Evolutionary conservation across 2,113 vertebrate genomes (phyloP), one percentile per base, ranked within the genome.

Genomic region (Pimephales promelas): DNA sequence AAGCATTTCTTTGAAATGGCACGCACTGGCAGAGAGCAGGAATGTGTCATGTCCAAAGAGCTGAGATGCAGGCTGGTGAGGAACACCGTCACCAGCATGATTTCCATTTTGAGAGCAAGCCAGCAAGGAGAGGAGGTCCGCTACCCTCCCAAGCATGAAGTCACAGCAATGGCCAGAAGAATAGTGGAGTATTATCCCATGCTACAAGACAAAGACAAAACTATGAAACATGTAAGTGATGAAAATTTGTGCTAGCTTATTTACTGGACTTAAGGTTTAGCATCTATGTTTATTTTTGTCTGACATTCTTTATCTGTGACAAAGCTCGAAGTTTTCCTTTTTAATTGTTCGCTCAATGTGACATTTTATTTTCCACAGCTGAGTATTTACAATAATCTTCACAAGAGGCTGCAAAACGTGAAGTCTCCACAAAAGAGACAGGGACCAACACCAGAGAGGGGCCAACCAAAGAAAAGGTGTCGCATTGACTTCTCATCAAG

Each of bases 51-150:
- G 74, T 83, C 73, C 8, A 86, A 86, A 40, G 75, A 86, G 68
- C 76, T 86, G 40, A 52, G 64, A 57, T 66, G 75, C 76, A 74
- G 75, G 40, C 82, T 86, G 31, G 26, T 82, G 36, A 87, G 86
- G 18, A 87, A 84, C 86, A 87, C 71, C 3, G 31, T 87, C 49
- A 82, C 78, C 52, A 87, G 83, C 83, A 79, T 72, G 81, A 52
- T 81, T 47, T 71, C 77, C 52, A 87, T 81, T 49, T 28, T 84
- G 47, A 24, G 49, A n/a, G 83, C 83, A 26, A 87, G 73, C 83
- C 45, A 31, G n/a, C 34, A 85, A 57, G 80, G 70, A 20, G 24
- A 24, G 28, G 59, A 20, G 43, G 10, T 45, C 43, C 43, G 10
- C 7, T 87, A 84, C 82, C 86, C 86, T 68, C 74, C 80, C 10